These are phyloP conservation scores for Hemistola chrysoprasaria DNA, from an alignment of 2,888 invertebrate genomes.

Conservation along the genomic window DNA sequence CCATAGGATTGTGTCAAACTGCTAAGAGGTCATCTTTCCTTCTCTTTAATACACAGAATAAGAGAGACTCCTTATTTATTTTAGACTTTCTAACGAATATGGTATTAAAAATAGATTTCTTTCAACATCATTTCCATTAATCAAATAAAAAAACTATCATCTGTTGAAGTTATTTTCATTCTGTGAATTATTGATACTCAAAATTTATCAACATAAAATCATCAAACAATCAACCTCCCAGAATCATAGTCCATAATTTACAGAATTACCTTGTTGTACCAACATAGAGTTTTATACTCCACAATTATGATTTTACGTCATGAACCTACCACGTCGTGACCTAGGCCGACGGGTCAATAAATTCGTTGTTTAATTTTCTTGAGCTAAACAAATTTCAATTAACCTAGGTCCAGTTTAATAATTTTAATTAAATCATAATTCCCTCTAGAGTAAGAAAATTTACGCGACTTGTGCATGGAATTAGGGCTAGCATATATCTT, in stretches of 20 bases:
- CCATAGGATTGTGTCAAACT: too few relatives aligned
- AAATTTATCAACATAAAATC: background rate
- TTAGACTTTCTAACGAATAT: too few relatives aligned
- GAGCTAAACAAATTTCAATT: slow-evolving; percentile 75
- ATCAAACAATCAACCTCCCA: background rate
- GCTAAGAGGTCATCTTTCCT: too few relatives aligned
- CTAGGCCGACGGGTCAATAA: slow-evolving; percentile 53
- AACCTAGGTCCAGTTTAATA: slow-evolving; percentile 62
- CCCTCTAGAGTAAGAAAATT: slow-evolving; percentile 43
- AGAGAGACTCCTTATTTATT: too few relatives aligned
- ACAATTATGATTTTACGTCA: slow-evolving; percentile 46
- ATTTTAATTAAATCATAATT: slow-evolving; percentile 76
- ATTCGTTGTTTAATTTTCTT: slow-evolving; percentile 57
- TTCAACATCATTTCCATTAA: too few relatives aligned
- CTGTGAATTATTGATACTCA: too few relatives aligned
- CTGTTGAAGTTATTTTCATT: too few relatives aligned
- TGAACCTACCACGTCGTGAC: slow-evolving; percentile 39
- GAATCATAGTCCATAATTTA: slow-evolving; percentile 19
- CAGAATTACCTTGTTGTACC: slow-evolving; percentile 28
- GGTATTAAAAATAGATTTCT: too few relatives aligned
- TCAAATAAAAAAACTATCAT: too few relatives aligned
- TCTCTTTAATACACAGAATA: too few relatives aligned
- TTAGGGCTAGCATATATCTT: slow-evolving; percentile 51
- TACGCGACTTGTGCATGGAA: slow-evolving; percentile 35
- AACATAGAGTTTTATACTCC: slow-evolving; percentile 26